Conservation (phyloP, 1,140 invertebrate species). For the Teleopsis dalmanni region DNA sequence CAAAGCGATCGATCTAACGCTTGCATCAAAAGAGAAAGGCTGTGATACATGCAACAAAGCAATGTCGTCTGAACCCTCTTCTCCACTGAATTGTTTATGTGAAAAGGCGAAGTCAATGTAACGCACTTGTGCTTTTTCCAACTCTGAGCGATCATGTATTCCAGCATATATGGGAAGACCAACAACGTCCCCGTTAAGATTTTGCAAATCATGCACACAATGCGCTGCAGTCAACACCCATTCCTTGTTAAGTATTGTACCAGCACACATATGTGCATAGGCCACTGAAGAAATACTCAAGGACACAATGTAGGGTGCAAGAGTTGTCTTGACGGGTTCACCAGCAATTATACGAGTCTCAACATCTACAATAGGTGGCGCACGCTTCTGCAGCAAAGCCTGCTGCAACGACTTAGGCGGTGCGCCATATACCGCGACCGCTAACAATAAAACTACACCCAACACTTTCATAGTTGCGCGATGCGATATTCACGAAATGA, state of each 20-base stretch:
- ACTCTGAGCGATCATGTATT: constrained; percentile 24
- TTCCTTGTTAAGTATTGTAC: constrained; percentile 50
- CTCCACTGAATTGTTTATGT: constrained; percentile 23
- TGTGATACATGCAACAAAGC: constrained; percentile 27
- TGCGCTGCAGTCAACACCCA: constrained; percentile 55
- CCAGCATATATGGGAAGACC: constrained; percentile 29
- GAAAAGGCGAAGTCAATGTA: constrained; percentile 28
- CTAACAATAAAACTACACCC: constrained; percentile 3
- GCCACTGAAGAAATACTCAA: constrained; percentile 44
- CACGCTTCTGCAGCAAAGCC: not conserved
- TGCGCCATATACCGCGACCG: constrained; percentile 1
- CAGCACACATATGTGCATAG: constrained; percentile 56
- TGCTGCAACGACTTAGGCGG: not conserved
- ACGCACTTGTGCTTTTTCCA: constrained; percentile 26
- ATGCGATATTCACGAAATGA: too few species aligned
- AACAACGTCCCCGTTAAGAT: constrained; percentile 18
- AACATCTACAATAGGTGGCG: not conserved
- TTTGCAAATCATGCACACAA: constrained; percentile 33
- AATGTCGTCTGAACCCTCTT: constrained; percentile 35
- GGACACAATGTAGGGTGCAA: constrained; percentile 54
- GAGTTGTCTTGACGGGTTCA: constrained; percentile 40
- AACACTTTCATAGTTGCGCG: too few species aligned
- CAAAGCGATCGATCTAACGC: constrained; percentile 25
- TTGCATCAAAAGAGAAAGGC: constrained; percentile 26
- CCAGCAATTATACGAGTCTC: constrained; percentile 43